Conservation (phyloP, 2,888 invertebrate species). For the Agrochola lota region DNA sequence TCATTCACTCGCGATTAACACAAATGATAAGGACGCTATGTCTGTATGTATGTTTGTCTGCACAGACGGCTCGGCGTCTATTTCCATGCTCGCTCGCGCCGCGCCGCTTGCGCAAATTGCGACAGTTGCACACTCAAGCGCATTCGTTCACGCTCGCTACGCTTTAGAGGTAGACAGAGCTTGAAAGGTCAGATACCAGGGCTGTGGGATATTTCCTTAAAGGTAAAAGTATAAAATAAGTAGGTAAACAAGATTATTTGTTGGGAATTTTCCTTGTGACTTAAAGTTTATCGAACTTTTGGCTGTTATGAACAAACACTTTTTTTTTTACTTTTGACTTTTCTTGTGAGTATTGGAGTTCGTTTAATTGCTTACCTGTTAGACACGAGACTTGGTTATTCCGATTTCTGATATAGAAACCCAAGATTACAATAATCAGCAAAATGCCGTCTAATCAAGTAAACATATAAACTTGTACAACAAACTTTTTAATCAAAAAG, state of each 20-base stretch:
- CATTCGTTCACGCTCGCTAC: constrained; percentile 45
- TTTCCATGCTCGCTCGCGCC: constrained; percentile 34
- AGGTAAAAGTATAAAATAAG: background rate
- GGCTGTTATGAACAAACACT: background rate
- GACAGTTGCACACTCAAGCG: constrained; percentile 49
- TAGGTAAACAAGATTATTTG: background rate
- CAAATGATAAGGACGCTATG: constrained; percentile 3
- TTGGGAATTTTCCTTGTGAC: background rate
- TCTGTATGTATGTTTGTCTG: constrained; percentile 32
- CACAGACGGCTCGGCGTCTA: constrained; percentile 56
- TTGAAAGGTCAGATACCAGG: constrained; percentile 45
- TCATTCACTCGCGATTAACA: background rate
- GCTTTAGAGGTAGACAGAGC: constrained; percentile 42
- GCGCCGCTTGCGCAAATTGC: constrained; percentile 47
- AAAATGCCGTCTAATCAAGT: background rate
- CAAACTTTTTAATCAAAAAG: background rate
- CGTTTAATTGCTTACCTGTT: background rate
- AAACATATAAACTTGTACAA: background rate
- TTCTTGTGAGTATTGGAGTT: background rate
- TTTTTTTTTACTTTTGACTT: background rate
- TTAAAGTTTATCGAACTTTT: background rate
- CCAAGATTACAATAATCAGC: background rate
- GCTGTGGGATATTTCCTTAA: background rate
- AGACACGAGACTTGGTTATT: background rate
- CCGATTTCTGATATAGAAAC: background rate